These are phyloP conservation scores for Archips crataeganus DNA, from an alignment of 2,888 invertebrate genomes.

Conservation along the genomic window DNA sequence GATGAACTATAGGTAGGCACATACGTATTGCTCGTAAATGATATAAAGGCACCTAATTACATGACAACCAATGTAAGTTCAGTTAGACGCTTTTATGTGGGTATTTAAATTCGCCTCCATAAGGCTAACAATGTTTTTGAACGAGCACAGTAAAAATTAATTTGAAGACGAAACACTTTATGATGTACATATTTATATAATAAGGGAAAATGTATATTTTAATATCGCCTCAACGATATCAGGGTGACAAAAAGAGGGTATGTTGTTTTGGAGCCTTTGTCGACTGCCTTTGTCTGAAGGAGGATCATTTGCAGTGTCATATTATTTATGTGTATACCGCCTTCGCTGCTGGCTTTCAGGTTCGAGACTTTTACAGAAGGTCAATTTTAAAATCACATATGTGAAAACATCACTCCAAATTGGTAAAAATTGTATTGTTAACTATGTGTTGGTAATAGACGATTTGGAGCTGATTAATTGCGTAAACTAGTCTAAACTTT, in stretches of 20 bases:
- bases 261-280: neutral
- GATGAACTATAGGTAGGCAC: neutral
- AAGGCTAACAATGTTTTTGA: conserved; percentile 24
- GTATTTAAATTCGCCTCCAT: conserved; percentile 13
- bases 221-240: neutral
- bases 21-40: neutral
- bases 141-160: conserved; percentile 17
- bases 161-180: neutral
- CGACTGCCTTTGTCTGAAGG: neutral
- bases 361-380: no score
- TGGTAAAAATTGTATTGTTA: no score
- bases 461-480: no score
- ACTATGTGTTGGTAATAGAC: no score
- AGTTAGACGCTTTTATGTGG: conserved; percentile 37
- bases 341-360: no score
- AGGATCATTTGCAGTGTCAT: neutral
- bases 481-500: no score
- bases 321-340: no score
- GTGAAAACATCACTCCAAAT: no score
- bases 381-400: no score
- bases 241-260: neutral
- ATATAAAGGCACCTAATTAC: conserved; percentile 3
- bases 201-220: neutral
- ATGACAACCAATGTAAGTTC: neutral
- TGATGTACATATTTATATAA: neutral